These are phyloP conservation scores for Gopherus evgoodei DNA, from an alignment of 2,113 vertebrate species.

Conservation along the genomic window DNA sequence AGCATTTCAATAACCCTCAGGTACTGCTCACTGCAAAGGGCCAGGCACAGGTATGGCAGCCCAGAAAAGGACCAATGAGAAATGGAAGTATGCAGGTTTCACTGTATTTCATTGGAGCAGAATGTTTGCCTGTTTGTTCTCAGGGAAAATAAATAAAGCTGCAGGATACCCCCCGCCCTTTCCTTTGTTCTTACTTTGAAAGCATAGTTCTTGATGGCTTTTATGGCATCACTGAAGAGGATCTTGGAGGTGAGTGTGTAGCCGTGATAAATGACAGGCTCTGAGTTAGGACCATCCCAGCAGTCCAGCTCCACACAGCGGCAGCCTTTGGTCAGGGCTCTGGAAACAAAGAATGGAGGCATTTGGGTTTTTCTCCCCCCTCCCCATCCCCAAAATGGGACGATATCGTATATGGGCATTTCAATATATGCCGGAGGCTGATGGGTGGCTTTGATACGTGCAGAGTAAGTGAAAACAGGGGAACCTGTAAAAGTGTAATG, in stretches of 20 bases:
- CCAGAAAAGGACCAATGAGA: not conserved
- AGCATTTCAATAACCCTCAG: not conserved
- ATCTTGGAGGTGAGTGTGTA: slow-evolving; percentile 97
- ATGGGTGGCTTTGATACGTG: not conserved
- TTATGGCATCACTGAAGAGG: slow-evolving; percentile 92
- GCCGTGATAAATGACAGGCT: slow-evolving; percentile 95
- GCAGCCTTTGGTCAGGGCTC: slow-evolving; percentile 94
- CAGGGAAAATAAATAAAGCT: not conserved
- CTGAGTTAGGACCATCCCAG: slow-evolving; percentile 92
- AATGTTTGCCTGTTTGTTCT: not conserved
- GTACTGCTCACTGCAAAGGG: not conserved
- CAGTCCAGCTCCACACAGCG: slow-evolving; percentile 97
- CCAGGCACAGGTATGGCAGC: not conserved
- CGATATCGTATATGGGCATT: not conserved
- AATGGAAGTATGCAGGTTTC: not conserved
- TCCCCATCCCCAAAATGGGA: not conserved
- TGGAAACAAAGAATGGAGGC: slow-evolving; percentile 63
- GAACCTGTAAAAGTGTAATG: slow-evolving; percentile 5
- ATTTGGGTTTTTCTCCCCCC: slow-evolving; percentile 34
- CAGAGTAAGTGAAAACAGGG: not conserved
- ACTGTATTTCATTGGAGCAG: not conserved
- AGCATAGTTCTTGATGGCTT: slow-evolving; percentile 91
- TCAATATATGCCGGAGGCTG: not conserved
- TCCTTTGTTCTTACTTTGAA: slow-evolving; percentile 86
- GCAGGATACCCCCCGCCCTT: not conserved